Conservation (phyloP, 1,140 invertebrate species). For the Plectus sambesii region DNA sequence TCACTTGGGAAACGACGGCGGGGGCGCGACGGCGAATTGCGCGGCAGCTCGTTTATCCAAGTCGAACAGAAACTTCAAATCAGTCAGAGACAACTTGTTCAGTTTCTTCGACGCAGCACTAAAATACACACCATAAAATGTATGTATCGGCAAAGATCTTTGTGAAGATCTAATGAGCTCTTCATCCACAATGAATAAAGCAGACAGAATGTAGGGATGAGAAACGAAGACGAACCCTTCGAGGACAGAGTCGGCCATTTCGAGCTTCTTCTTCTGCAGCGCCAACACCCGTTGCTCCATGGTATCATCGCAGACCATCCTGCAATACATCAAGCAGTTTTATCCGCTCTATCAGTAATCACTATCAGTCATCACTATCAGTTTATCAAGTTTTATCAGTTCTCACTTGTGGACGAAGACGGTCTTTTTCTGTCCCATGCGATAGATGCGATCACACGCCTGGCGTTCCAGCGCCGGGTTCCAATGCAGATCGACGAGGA, state of each 20-base stretch:
- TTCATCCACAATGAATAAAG: too few species aligned
- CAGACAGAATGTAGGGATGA: not conserved
- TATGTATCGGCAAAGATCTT: too few species aligned
- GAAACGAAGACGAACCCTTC: slow-evolving; percentile 30
- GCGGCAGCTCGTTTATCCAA: too few species aligned
- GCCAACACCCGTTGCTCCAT: slow-evolving; percentile 69
- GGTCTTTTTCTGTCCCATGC: slow-evolving; percentile 69
- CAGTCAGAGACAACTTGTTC: slow-evolving; percentile 62
- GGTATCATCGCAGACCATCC: slow-evolving; percentile 67
- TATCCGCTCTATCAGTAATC: too few species aligned
- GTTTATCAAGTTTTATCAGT: too few species aligned
- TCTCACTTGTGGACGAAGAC: slow-evolving; percentile 70
- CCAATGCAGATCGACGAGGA: slow-evolving; percentile 82
- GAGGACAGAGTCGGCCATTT: slow-evolving; percentile 64
- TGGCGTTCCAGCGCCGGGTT: slow-evolving; percentile 84
- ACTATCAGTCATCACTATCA: too few species aligned
- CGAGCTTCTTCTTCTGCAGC: slow-evolving; percentile 66
- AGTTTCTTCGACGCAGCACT: slow-evolving; percentile 54
- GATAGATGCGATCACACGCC: slow-evolving; percentile 77
- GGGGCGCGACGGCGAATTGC: too few species aligned
- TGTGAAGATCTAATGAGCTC: too few species aligned
- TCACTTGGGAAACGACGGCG: too few species aligned
- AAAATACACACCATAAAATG: slow-evolving; percentile 9
- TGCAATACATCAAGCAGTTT: slow-evolving; percentile 46
- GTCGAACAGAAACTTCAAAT: slow-evolving; percentile 65